A percentile compares a stretch with the other conserved stretches of the same genome.
Evolutionary conservation across 2,797 vertebrate species (phyloP).

Genomic region (Sebastes goodei): DNA sequence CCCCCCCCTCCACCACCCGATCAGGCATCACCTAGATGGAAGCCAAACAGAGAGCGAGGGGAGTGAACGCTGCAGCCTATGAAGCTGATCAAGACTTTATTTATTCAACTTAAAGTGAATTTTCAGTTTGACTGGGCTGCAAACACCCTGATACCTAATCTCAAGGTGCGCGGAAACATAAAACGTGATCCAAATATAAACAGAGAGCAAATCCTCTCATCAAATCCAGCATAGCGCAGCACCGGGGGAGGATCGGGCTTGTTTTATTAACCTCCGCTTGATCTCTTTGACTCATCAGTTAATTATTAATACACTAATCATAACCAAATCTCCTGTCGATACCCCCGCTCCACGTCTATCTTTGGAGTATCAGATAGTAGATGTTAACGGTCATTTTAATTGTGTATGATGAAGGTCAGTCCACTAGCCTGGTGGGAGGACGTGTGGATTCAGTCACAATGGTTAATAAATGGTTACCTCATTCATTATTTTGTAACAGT

Average conservation of each 20-base stretch:
- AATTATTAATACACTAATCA: constrained; percentile 18
- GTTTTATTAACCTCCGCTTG: constrained; percentile 50
- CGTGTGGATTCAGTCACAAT: background rate
- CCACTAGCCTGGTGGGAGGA: background rate
- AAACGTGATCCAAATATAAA: constrained; percentile 52
- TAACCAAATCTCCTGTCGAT: background rate
- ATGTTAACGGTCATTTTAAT: background rate
- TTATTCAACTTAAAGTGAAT: constrained; percentile 63
- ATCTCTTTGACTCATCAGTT: constrained; percentile 31
- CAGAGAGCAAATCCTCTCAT: constrained; percentile 42
- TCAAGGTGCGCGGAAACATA: constrained; percentile 40
- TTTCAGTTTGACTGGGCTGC: constrained; percentile 57
- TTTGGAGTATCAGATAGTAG: background rate
- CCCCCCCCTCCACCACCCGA: background rate
- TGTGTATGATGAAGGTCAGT: background rate
- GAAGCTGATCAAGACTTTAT: constrained; percentile 56
- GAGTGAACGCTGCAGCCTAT: background rate
- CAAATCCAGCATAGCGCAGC: constrained; percentile 11
- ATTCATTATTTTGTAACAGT: no score
- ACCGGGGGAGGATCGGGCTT: constrained; percentile 32
- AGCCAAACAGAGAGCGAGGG: constrained; percentile 24
- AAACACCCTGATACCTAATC: constrained; percentile 56
- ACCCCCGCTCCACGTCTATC: background rate
- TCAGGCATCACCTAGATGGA: constrained; percentile 32
- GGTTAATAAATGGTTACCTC: background rate